A percentile compares a stretch with the other conserved stretches of the same genome.
Evolutionary conservation across 2,113 vertebrate species (phyloP).

Genomic region (Arizona elegans): DNA sequence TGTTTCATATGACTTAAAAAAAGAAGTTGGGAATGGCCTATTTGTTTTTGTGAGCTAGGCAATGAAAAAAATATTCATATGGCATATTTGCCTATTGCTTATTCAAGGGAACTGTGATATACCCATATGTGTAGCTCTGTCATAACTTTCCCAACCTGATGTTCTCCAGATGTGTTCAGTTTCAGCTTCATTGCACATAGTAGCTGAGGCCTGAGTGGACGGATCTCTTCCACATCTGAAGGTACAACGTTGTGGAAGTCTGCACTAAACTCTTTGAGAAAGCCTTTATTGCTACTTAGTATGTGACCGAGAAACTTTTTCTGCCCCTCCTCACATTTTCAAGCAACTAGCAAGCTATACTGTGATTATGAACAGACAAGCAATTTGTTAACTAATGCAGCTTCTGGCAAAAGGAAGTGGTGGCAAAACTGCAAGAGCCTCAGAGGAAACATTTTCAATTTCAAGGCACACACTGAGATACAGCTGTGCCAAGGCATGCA

Average conservation of each 20-base stretch:
- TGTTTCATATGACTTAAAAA: background rate
- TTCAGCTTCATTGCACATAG: background rate
- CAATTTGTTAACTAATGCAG: slow-evolving; percentile 66
- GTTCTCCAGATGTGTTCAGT: background rate
- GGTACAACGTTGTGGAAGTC: background rate
- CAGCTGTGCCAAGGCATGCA: slow-evolving; percentile 74
- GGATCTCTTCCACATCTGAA: background rate
- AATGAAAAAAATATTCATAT: background rate
- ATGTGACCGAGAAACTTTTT: slow-evolving; percentile 21
- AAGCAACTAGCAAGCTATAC: slow-evolving; percentile 39
- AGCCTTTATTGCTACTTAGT: background rate
- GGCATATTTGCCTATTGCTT: background rate
- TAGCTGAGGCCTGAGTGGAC: background rate
- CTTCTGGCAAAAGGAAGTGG: slow-evolving; percentile 66
- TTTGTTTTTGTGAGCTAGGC: background rate
- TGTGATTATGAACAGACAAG: slow-evolving; percentile 57
- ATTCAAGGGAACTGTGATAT: background rate
- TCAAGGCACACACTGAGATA: slow-evolving; percentile 72
- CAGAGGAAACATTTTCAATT: slow-evolving; percentile 73
- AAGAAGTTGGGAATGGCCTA: background rate
- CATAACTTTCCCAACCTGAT: background rate
- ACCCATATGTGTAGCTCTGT: background rate
- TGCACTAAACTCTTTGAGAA: background rate
- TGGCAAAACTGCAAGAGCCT: slow-evolving; percentile 67
- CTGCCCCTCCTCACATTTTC: slow-evolving; percentile 38